Conservation (phyloP, 2,113 vertebrate genomes). For the Xyliphius kryptos region DNA sequence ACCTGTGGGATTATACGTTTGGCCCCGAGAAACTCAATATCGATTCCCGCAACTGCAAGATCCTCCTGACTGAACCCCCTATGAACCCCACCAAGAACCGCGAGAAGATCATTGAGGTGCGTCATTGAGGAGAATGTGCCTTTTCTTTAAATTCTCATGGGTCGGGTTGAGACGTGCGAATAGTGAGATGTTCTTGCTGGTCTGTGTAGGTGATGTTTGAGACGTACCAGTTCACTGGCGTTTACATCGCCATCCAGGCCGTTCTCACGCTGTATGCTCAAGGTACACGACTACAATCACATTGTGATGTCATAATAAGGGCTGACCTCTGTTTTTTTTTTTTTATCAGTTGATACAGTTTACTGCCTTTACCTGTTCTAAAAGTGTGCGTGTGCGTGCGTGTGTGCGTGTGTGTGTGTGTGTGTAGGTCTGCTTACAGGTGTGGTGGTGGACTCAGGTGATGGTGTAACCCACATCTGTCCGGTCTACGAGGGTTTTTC, state of each 20-base stretch:
- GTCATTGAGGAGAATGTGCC: constrained; percentile 1
- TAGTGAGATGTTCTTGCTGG: no score
- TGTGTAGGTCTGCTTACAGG: no score
- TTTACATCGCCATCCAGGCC: constrained; percentile 87
- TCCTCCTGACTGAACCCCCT: no score
- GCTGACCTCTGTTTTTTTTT: neutral
- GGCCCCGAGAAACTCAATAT: no score
- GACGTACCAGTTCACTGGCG: constrained; percentile 83
- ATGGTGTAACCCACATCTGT: constrained; percentile 85
- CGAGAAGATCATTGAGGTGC: constrained; percentile 95
- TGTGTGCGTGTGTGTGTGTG: constrained; percentile 47
- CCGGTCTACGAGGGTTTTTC: constrained; percentile 88
- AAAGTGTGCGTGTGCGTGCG: constrained; percentile 8
- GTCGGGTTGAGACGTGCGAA: no score
- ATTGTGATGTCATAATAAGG: no score
- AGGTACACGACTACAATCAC: constrained; percentile 57
- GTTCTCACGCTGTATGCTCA: constrained; percentile 86
- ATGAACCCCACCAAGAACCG: constrained; percentile 98
- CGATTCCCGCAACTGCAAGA: no score
- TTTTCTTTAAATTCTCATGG: neutral
- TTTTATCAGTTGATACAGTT: no score
- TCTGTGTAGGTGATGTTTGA: constrained; percentile 84
- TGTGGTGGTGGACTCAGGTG: no score
- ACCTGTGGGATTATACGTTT: no score
- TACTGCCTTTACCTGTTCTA: neutral